These are phyloP conservation scores for Macaca fascicularis DNA, from an alignment of 2,113 vertebrate species.

Conservation along the genomic window T2T-MFA8v1.1 NC_088395.1:90070001-90070500, in stretches of 20 bases:
- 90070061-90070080: not conserved
- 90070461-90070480: not conserved
- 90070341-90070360: not conserved
- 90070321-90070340: not conserved
- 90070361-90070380: not conserved
- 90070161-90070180: not conserved
- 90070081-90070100: not conserved
- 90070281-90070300: not conserved
- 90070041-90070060: not conserved
- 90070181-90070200: not conserved
- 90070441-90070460: not conserved
- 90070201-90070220: not conserved
- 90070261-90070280: not conserved
- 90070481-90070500: not conserved
- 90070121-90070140: not conserved
- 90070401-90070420: not conserved
- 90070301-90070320: not conserved
- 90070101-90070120: not conserved
- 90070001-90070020: not conserved
- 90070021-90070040: not conserved
- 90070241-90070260: not conserved
- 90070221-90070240: not conserved
- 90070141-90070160: not conserved
- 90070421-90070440: not conserved
- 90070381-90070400: not conserved